A percentile compares a stretch with the other conserved stretches of the same genome.
phyloP scores from a whole-genome alignment of 1,140 invertebrate species.

The Drosophila micromelanica region DNA sequence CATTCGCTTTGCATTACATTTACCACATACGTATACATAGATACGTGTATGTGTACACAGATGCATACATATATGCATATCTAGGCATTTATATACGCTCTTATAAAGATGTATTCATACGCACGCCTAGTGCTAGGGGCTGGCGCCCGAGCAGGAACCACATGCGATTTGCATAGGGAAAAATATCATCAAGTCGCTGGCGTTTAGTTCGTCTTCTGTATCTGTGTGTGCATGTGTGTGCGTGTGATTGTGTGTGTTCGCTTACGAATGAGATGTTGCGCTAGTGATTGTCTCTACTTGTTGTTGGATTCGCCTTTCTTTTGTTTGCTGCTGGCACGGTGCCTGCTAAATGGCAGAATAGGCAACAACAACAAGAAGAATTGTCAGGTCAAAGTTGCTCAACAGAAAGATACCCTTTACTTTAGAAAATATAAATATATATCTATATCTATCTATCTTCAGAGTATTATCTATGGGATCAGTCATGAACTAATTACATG shows the following conservation, averaged over 20 bases:
- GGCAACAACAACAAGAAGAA: conserved; percentile 7
- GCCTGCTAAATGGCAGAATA: conserved; percentile 15
- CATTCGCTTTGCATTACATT: conserved; percentile 50
- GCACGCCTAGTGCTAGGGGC: conserved; percentile 55
- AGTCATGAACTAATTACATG: too few relatives aligned
- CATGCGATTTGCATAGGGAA: conserved; percentile 74
- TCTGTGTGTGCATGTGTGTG: conserved; percentile 9
- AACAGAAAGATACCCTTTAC: conserved; percentile 3
- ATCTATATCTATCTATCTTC: too few relatives aligned
- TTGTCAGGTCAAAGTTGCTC: background rate
- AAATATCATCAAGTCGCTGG: conserved; percentile 57
- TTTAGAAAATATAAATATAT: too few relatives aligned
- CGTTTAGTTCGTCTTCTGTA: conserved; percentile 28
- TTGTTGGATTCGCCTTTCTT: conserved; percentile 63
- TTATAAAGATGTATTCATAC: conserved; percentile 68
- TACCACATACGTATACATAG: background rate
- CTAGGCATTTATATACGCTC: conserved; percentile 13
- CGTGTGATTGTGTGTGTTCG: conserved; percentile 18
- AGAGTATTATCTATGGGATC: too few relatives aligned
- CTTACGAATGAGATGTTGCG: conserved; percentile 70
- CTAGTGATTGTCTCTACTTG: conserved; percentile 68
- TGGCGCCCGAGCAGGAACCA: conserved; percentile 45
- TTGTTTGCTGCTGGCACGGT: conserved; percentile 51
- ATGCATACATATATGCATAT: conserved; percentile 1
- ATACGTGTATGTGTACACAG: too few relatives aligned